These are phyloP conservation scores for Tanytarsus gracilentus DNA, from an alignment of 2,888 invertebrate species.

Conservation along the genomic window DNA sequence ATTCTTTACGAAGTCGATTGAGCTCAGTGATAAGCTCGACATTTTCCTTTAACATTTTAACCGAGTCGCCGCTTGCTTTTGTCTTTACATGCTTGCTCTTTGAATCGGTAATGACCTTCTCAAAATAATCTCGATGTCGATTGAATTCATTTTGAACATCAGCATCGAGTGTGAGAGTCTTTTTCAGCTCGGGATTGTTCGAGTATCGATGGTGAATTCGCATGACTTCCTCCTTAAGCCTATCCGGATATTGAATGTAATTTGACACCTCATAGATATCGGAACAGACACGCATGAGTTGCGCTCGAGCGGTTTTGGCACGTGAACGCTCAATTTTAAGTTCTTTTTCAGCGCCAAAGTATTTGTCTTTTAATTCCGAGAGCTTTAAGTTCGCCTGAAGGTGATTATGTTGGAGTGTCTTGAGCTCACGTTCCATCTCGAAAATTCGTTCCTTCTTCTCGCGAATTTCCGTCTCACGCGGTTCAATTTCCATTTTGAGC, in stretches of 20 bases:
- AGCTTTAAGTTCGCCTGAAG: constrained; percentile 59
- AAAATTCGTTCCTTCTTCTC: constrained; percentile 71
- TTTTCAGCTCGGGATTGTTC: constrained; percentile 57
- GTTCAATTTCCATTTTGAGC: constrained; percentile 76
- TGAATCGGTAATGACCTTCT: constrained; percentile 46
- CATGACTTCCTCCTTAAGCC: constrained; percentile 37
- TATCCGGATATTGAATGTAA: constrained; percentile 61
- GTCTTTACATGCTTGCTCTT: constrained; percentile 40
- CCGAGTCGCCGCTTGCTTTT: constrained; percentile 49
- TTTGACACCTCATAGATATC: constrained; percentile 74
- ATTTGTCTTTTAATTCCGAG: constrained; percentile 66
- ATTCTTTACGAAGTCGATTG: constrained; percentile 60
- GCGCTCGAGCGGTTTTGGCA: constrained; percentile 52
- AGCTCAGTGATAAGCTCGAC: constrained; percentile 66
- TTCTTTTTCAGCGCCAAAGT: constrained; percentile 61
- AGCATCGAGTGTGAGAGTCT: constrained; percentile 57
- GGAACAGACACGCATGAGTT: constrained; percentile 64
- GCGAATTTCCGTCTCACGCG: constrained; percentile 74
- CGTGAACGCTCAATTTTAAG: constrained; percentile 55
- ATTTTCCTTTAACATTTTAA: constrained; percentile 68
- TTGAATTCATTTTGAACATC: constrained; percentile 66
- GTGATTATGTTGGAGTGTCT: constrained; percentile 67
- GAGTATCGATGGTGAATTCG: constrained; percentile 49
- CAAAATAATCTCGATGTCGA: constrained; percentile 74
- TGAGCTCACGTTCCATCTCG: constrained; percentile 75